phyloP scores from a whole-genome alignment of 2,888 invertebrate species.

The Acanthosepion lycidas region DNA sequence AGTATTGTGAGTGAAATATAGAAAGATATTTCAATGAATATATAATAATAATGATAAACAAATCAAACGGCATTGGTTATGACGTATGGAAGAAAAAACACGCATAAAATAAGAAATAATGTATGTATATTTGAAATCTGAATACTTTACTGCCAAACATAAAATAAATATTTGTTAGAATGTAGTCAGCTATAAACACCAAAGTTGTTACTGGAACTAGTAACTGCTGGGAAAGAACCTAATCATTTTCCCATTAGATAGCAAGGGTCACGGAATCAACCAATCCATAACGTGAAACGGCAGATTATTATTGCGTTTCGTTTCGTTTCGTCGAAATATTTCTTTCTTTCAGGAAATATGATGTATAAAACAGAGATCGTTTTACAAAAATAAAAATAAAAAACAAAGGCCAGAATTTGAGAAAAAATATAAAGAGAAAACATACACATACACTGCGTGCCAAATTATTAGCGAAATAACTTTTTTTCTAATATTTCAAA shows the following conservation, averaged over 20 bases:
- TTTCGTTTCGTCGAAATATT: slow-evolving; percentile 11
- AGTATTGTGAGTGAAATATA: too few relatives aligned
- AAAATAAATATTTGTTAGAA: neutral
- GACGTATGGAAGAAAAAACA: neutral
- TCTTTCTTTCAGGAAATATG: neutral
- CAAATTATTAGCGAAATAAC: too few relatives aligned
- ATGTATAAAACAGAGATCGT: neutral
- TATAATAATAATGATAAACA: too few relatives aligned
- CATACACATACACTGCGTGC: too few relatives aligned
- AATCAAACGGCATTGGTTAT: too few relatives aligned
- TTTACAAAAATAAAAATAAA: neutral
- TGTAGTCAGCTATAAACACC: neutral
- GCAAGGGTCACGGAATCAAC: neutral
- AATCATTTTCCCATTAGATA: neutral
- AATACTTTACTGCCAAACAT: too few relatives aligned
- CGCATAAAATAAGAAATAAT: neutral
- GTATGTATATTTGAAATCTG: neutral
- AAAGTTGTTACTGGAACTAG: neutral
- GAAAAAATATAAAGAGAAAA: too few relatives aligned
- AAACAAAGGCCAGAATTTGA: too few relatives aligned
- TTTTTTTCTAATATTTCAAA: too few relatives aligned
- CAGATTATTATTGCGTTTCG: neutral
- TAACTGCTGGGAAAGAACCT: neutral
- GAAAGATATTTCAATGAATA: too few relatives aligned
- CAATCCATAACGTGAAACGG: neutral